These are phyloP conservation scores for Corbicula japonica DNA, from an alignment of 2,888 invertebrate species.

Conservation along the genomic window DNA sequence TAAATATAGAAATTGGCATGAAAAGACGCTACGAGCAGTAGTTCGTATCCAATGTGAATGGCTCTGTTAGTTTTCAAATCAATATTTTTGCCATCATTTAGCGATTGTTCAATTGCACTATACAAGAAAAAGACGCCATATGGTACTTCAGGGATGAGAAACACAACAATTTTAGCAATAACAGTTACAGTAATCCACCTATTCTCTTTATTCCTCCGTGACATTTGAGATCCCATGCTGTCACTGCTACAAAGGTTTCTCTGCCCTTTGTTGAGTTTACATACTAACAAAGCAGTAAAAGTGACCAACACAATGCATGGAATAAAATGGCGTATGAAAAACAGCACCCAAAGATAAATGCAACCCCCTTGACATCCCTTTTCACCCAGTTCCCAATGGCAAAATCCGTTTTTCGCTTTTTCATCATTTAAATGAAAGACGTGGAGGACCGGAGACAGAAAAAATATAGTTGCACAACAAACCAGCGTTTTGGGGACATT, in stretches of 20 bases:
- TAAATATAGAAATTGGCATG: slow-evolving; percentile 36
- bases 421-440: slow-evolving; percentile 27
- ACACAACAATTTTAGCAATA: slow-evolving; percentile 30
- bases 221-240: slow-evolving; percentile 1
- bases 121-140: slow-evolving; percentile 29
- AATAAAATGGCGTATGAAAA: slow-evolving; percentile 29
- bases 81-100: background rate
- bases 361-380: slow-evolving; percentile 5
- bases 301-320: slow-evolving; percentile 24
- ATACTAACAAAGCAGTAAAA: slow-evolving; percentile 33
- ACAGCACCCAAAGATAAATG: slow-evolving; percentile 20
- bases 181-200: slow-evolving; percentile 32
- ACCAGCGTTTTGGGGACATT: slow-evolving; percentile 3
- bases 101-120: slow-evolving; percentile 3
- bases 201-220: slow-evolving; percentile 13
- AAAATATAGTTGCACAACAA: slow-evolving; percentile 8
- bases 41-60: slow-evolving; percentile 7
- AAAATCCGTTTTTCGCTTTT: slow-evolving; percentile 26
- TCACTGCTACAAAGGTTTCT: background rate
- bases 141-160: slow-evolving; percentile 45
- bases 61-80: slow-evolving; percentile 15
- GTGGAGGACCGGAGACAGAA: slow-evolving; percentile 37
- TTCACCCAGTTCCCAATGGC: slow-evolving; percentile 27
- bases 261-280: slow-evolving; percentile 13
- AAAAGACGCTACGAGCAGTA: slow-evolving; percentile 4